Evolutionary conservation across 2,113 vertebrate genomes (phyloP).

Genomic region (Grus americana): DNA sequence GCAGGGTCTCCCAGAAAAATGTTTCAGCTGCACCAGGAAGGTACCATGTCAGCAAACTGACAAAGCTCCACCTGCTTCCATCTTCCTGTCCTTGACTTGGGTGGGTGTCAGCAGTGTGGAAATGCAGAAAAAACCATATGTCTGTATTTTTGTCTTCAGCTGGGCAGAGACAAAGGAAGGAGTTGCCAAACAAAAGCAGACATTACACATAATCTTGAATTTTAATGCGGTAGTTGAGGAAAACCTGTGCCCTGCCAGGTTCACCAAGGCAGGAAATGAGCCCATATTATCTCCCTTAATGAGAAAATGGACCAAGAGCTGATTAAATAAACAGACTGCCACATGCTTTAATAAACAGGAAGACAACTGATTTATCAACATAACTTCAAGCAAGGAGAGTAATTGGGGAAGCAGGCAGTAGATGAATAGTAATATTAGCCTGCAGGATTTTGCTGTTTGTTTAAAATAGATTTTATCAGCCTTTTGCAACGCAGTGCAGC

Average conservation of each 20-base stretch:
- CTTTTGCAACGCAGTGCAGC: neutral
- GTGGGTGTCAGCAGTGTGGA: neutral
- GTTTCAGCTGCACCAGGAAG: neutral
- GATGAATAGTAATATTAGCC: neutral
- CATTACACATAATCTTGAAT: neutral
- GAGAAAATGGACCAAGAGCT: slow-evolving; percentile 45
- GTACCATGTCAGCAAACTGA: neutral
- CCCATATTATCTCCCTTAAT: slow-evolving; percentile 40
- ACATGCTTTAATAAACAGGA: neutral
- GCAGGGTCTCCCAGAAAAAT: neutral
- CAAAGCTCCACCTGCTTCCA: neutral
- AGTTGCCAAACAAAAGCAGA: neutral
- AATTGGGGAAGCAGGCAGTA: neutral
- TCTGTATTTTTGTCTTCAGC: neutral
- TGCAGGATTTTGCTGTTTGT: neutral
- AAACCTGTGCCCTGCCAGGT: neutral
- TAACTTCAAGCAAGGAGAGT: slow-evolving; percentile 1
- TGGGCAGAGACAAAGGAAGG: neutral
- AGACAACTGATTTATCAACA: slow-evolving; percentile 49
- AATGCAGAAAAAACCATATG: neutral
- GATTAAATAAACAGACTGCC: slow-evolving; percentile 30
- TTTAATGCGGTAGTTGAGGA: neutral
- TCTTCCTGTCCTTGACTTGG: neutral
- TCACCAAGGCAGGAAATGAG: slow-evolving; percentile 23
- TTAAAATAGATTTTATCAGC: slow-evolving; percentile 23